A percentile compares a stretch with the other conserved stretches of the same genome.
phyloP scores from a whole-genome alignment of 2,888 invertebrate genomes.

The Lobophora halterata region DNA sequence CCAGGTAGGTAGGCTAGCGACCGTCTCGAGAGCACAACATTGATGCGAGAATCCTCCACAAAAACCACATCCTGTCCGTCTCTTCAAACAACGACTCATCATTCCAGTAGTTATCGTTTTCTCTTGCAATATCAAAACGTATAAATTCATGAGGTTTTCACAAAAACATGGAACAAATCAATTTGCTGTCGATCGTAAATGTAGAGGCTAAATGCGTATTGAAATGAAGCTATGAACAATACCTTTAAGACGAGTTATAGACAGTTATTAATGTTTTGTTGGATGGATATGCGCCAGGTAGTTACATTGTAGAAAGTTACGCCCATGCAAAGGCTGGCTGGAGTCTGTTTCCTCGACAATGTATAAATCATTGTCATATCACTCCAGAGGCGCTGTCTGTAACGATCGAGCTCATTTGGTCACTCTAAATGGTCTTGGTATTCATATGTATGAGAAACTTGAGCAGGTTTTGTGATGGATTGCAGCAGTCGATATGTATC shows the following conservation, averaged over 20 bases:
- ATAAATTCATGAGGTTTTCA: constrained; percentile 27
- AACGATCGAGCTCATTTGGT: constrained; percentile 43
- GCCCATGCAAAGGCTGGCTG: constrained; percentile 28
- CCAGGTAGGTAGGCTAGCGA: neutral
- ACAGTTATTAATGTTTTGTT: constrained; percentile 46
- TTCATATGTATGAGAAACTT: constrained; percentile 26
- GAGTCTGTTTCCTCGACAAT: constrained; percentile 34
- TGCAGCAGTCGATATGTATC: constrained; percentile 30
- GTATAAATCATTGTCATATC: constrained; percentile 59
- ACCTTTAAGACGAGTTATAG: constrained; percentile 31
- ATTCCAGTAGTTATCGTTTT: constrained; percentile 24
- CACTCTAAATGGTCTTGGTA: constrained; percentile 35
- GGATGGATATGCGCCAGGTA: constrained; percentile 41
- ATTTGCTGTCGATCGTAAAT: constrained; percentile 23
- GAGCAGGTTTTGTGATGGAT: constrained; percentile 32
- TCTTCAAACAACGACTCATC: constrained; percentile 17
- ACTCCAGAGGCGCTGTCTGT: constrained; percentile 42
- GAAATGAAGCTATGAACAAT: constrained; percentile 31
- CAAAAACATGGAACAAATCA: constrained; percentile 35
- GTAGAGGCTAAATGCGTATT: constrained; percentile 16
- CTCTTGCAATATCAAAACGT: constrained; percentile 24
- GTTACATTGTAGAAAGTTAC: constrained; percentile 47
- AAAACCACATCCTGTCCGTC: constrained; percentile 26
- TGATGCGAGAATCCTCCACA: constrained; percentile 14
- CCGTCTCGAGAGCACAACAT: constrained; percentile 2